Evolutionary conservation across 2,888 invertebrate species (phyloP).

Genomic region (Branchellion lobata): DNA sequence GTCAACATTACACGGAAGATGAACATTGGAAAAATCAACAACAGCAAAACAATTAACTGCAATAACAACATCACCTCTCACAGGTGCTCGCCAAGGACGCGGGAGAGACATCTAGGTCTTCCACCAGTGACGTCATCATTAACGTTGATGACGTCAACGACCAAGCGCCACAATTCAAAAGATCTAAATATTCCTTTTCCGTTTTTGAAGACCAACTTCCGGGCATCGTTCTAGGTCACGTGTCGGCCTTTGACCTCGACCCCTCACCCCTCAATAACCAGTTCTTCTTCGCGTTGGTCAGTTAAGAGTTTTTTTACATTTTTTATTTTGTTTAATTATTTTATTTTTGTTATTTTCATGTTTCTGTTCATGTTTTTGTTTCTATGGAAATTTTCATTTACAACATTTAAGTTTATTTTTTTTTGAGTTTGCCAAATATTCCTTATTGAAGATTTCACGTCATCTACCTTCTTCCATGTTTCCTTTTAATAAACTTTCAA

Average conservation of each 20-base stretch:
- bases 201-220: constrained; percentile 50
- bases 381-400: no score
- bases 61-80: no score
- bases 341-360: no score
- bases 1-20: no score
- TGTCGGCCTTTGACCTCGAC: constrained; percentile 50
- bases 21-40: no score
- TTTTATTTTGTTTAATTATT: background rate
- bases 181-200: constrained; percentile 47
- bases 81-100: constrained; percentile 49
- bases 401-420: no score
- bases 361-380: no score
- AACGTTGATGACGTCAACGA: constrained; percentile 50
- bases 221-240: constrained; percentile 48
- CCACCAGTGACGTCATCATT: constrained; percentile 44
- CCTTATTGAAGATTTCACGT: no score
- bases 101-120: constrained; percentile 46
- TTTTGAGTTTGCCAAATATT: no score
- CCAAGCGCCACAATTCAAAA: constrained; percentile 48
- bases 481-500: no score
- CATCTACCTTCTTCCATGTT: no score
- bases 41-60: no score
- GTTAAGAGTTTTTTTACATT: background rate
- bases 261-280: constrained; percentile 46
- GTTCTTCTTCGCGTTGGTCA: constrained; percentile 45